Conservation (phyloP, 2,888 invertebrate species). For the Agrotis puta region DNA sequence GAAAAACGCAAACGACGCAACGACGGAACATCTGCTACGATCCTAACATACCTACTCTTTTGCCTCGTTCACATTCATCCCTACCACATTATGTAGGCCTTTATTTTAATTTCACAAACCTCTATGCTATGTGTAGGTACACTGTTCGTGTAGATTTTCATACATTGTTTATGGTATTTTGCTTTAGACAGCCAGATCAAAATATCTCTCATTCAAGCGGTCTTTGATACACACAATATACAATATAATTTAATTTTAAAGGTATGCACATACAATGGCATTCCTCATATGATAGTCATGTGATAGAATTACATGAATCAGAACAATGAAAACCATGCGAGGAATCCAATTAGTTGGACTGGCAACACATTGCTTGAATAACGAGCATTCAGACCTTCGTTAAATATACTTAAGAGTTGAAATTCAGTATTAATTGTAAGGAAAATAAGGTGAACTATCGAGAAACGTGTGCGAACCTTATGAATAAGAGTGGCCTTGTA, state of each 20-base stretch:
- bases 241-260: not conserved
- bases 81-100: too few species aligned
- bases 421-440: not conserved
- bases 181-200: too few species aligned
- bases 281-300: conserved; percentile 5
- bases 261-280: not conserved
- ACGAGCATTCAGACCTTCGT: not conserved
- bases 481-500: not conserved
- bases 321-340: conserved; percentile 20
- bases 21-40: too few species aligned
- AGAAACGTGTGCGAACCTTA: not conserved
- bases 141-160: too few species aligned
- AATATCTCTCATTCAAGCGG: not conserved
- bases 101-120: too few species aligned
- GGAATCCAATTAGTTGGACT: conserved; percentile 46
- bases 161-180: too few species aligned
- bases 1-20: too few species aligned
- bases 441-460: not conserved
- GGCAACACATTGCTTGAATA: conserved; percentile 7
- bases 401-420: not conserved
- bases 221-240: not conserved
- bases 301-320: conserved; percentile 22
- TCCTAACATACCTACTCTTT: too few species aligned
- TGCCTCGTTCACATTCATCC: too few species aligned
- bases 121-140: too few species aligned